Evolutionary conservation across 1,140 invertebrate species (phyloP), one percentile per base, ranked within the genome.

Genomic region (Drosophila trapezifrons): DNA sequence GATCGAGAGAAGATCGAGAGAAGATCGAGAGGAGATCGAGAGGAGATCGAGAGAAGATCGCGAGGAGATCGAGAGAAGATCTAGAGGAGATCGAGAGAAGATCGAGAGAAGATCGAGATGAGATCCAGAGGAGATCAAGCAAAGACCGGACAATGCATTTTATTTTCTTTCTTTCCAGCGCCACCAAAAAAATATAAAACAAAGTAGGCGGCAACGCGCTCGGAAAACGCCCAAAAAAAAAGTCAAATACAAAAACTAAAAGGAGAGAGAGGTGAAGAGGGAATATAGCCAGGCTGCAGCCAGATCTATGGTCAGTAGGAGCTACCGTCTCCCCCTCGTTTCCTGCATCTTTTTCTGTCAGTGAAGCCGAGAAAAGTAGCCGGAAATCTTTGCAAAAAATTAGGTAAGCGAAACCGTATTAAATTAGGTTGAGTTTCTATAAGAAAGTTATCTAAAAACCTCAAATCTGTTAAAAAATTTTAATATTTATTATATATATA

Each of bases 71-170:
- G n/a, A n/a, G n/a, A n/a, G n/a, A n/a, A n/a, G n/a, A n/a, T n/a
- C n/a, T n/a, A n/a, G n/a, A n/a, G n/a, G n/a, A n/a, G n/a, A n/a
- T n/a, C n/a, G n/a, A n/a, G n/a, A n/a, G n/a, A n/a, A n/a, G n/a
- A n/a, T n/a, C n/a, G n/a, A n/a, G n/a, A n/a, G n/a, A n/a, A n/a
- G n/a, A n/a, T n/a, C n/a, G n/a, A n/a, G n/a, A n/a, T n/a, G n/a
- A n/a, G n/a, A n/a, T n/a, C n/a, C n/a, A n/a, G n/a, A n/a, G n/a
- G n/a, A 40, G 47, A 35, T 15, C 18, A 15, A 27, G 22, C 12
- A 1, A 38, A n/a, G 56, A 35, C 18, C 63, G 47, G 63, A 75
- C 69, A 71, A 82, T 64, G 76, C 80, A 75, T 78, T 75, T 79
- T 57, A 58, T 29, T 63, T 62, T 29, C 35, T 27, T 17, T 55